Conservation (phyloP, 1,140 invertebrate species). For the Papilio polyxenes region DNA sequence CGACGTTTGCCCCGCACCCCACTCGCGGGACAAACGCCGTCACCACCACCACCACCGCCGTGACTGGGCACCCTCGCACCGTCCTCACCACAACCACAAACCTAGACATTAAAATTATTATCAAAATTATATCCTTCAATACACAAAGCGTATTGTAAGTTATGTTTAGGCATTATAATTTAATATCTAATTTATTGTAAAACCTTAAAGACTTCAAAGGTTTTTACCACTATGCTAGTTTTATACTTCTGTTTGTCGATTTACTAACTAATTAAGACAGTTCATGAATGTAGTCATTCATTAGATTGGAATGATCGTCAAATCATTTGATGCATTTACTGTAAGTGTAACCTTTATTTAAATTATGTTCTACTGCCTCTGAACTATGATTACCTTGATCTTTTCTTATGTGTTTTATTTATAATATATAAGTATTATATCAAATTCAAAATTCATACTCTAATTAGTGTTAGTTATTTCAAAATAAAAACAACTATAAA, state of each 20-base stretch:
- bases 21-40: slow-evolving; percentile 85
- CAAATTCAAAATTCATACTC: not conserved
- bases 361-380: slow-evolving; percentile 43
- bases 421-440: not conserved
- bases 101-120: slow-evolving; percentile 64
- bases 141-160: slow-evolving; percentile 26
- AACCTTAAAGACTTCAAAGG: not conserved
- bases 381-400: slow-evolving; percentile 76
- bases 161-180: slow-evolving; percentile 24
- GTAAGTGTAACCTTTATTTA: not conserved
- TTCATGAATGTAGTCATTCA: not conserved
- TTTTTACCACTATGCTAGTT: not conserved
- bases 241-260: not conserved
- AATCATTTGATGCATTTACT: not conserved
- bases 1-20: slow-evolving; percentile 82
- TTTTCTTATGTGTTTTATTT: slow-evolving; percentile 58
- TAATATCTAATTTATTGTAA: slow-evolving; percentile 18
- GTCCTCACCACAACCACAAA: slow-evolving; percentile 75
- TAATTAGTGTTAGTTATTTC: slow-evolving; percentile 23
- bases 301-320: not conserved
- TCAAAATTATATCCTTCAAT: slow-evolving; percentile 17
- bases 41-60: slow-evolving; percentile 92
- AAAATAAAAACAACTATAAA: slow-evolving; percentile 39
- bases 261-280: not conserved
- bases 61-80: slow-evolving; percentile 69